Base-by-base conservation (phyloP, 2,888 invertebrate genomes). In the Coenonympha glycerion region DNA sequence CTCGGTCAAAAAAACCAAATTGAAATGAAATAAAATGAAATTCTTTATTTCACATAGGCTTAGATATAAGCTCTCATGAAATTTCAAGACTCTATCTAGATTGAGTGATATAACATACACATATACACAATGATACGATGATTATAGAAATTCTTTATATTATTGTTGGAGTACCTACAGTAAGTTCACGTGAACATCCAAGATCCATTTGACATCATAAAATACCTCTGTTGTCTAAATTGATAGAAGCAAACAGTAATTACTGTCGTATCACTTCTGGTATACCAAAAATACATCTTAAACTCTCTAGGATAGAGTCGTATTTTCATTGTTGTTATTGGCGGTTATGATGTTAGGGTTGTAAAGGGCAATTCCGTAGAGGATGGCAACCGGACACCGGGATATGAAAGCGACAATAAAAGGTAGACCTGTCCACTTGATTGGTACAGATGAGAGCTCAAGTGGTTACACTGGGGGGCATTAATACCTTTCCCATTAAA, bases 341-440 rank as follows among this genome's bases (percentile, higher is more conserved):
- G 46, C 48, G 39, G 36, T 47, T 64, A 53, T 13, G 68, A 49
- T 59, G 48, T 71, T 73, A 61, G 60, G 64, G 45, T 49, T 50
- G 50, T 71, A 63, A 57, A 52, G 53, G 60, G 57, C 76, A 85
- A 83, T 84, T 85, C 81, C 62, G 56, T 62, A 65, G 67, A 76
- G 80, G 80, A 81, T 80, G 78, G 81, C 79, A 79, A 85, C 84
- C 81, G 81, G 84, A 85, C 84, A 84, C 84, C 79, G 81, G 76
- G 75, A 68, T 70, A 79, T 81, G 80, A 83, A 84, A 84, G 83
- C 76, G 71, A 77, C 84, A 82, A 83, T 84, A 85, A 85, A 85
- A 85, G 86, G 86, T 73, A 76, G 85, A 81, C 82, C 80, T 82
- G 83, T 69, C 69, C 69, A 66, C 69, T 76, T 83, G 82, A 85